Evolutionary conservation across 2,888 invertebrate genomes (phyloP).

Genomic region (Epinotia demarniana): DNA sequence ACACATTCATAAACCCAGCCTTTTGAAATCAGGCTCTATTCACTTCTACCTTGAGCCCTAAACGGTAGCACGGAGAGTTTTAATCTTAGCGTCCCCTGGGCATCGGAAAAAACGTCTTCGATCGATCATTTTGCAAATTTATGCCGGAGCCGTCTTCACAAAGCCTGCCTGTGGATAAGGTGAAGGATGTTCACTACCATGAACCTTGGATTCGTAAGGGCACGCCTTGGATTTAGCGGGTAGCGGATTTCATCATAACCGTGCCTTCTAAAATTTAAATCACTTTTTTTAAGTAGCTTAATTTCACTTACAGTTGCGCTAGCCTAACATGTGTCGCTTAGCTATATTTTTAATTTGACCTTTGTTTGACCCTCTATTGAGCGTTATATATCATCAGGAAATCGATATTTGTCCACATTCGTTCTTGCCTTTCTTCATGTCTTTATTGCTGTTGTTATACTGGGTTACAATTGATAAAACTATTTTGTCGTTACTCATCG

Average conservation of each 20-base stretch:
- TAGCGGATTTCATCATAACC: background rate
- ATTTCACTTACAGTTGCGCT: too few species aligned
- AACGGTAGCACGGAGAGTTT: background rate
- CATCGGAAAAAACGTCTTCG: slow-evolving; percentile 36
- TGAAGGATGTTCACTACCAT: slow-evolving; percentile 45
- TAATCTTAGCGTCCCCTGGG: slow-evolving; percentile 35
- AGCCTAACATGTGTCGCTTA: too few species aligned
- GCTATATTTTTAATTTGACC: too few species aligned
- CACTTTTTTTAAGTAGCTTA: too few species aligned
- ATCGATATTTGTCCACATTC: too few species aligned
- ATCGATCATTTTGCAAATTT: slow-evolving; percentile 48
- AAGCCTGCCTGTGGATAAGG: slow-evolving; percentile 45
- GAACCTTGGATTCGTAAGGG: slow-evolving; percentile 32
- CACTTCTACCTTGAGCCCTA: background rate
- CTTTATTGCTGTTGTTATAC: too few species aligned
- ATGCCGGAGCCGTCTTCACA: slow-evolving; percentile 43
- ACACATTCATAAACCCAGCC: background rate
- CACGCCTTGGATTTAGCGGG: slow-evolving; percentile 13
- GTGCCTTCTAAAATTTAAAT: too few species aligned
- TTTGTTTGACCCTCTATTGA: too few species aligned
- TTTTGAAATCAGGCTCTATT: slow-evolving; percentile 6
- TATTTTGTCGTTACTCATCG: too few species aligned
- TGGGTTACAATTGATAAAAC: too few species aligned
- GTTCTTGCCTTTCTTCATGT: too few species aligned
- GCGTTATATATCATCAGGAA: too few species aligned